phyloP scores from a whole-genome alignment of 2,888 invertebrate genomes.

The Aricia artaxerxes region DNA sequence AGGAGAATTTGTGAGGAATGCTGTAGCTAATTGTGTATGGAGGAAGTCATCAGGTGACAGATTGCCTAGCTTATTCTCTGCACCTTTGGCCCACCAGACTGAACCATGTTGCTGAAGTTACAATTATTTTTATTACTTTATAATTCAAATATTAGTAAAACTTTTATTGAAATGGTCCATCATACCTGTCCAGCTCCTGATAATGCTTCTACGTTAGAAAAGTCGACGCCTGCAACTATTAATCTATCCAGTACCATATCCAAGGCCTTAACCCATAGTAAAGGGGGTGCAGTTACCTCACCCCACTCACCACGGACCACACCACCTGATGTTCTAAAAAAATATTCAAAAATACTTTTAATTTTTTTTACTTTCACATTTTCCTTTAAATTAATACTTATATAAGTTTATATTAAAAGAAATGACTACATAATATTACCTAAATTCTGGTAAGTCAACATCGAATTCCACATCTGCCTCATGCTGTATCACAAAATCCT shows the following conservation, averaged over 20 bases:
- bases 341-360: not conserved
- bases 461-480: constrained; percentile 94
- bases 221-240: constrained; percentile 89
- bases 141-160: not conserved
- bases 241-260: constrained; percentile 94
- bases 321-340: constrained; percentile 77
- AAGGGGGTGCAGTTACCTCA: constrained; percentile 89
- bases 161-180: constrained; percentile 27
- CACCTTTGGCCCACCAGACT: constrained; percentile 94
- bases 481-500: constrained; percentile 85
- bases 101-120: constrained; percentile 96
- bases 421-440: constrained; percentile 68
- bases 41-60: constrained; percentile 88
- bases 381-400: not conserved
- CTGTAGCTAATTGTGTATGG: constrained; percentile 89
- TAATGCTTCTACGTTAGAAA: constrained; percentile 89
- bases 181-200: constrained; percentile 95
- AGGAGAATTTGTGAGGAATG: constrained; percentile 92
- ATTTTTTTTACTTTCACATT: no score
- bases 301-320: constrained; percentile 67
- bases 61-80: constrained; percentile 81
- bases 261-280: constrained; percentile 97
- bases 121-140: not conserved
- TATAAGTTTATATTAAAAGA: not conserved
- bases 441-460: constrained; percentile 95